These are phyloP conservation scores for Zophobas atratus DNA, from an alignment of 1,140 invertebrate species.

Conservation along the genomic window DNA sequence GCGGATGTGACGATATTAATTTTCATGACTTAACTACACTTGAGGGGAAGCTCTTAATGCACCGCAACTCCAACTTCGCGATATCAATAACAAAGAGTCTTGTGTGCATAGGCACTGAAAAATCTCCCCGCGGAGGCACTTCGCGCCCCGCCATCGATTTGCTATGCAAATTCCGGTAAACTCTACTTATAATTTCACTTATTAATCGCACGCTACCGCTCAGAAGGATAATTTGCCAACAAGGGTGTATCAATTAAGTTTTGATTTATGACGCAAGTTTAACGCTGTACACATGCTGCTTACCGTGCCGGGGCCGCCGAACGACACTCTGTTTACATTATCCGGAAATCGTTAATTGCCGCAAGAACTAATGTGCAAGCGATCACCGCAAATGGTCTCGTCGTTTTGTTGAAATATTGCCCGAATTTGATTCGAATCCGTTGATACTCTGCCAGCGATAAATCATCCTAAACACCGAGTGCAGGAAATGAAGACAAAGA, in stretches of 20 bases:
- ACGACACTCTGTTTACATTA: slow-evolving; percentile 31
- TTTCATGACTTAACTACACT: slow-evolving; percentile 39
- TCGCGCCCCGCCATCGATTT: slow-evolving; percentile 10
- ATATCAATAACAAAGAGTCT: no score
- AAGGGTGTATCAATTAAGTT: slow-evolving; percentile 49
- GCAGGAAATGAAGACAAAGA: not conserved
- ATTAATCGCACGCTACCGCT: slow-evolving; percentile 48
- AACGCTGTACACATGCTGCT: slow-evolving; percentile 41
- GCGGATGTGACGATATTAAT: slow-evolving; percentile 41
- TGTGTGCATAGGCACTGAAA: no score
- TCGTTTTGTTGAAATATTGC: slow-evolving; percentile 17
- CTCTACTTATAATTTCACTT: slow-evolving; percentile 51
- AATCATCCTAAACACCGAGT: not conserved
- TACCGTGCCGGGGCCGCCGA: slow-evolving; percentile 25
- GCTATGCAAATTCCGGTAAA: slow-evolving; percentile 49
- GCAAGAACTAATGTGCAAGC: slow-evolving; percentile 14
- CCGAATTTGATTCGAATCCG: slow-evolving; percentile 13
- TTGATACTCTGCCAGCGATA: slow-evolving; percentile 1
- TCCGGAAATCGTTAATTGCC: slow-evolving; percentile 32
- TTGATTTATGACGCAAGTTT: slow-evolving; percentile 49
- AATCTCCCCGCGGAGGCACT: no score
- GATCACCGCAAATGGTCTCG: slow-evolving; percentile 12
- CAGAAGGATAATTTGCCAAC: slow-evolving; percentile 48
- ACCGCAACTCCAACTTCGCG: no score
- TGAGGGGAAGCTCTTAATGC: slow-evolving; percentile 12